These are phyloP conservation scores for Hyppa rectilinea DNA, from an alignment of 2,888 invertebrate genomes.

Conservation along the genomic window DNA sequence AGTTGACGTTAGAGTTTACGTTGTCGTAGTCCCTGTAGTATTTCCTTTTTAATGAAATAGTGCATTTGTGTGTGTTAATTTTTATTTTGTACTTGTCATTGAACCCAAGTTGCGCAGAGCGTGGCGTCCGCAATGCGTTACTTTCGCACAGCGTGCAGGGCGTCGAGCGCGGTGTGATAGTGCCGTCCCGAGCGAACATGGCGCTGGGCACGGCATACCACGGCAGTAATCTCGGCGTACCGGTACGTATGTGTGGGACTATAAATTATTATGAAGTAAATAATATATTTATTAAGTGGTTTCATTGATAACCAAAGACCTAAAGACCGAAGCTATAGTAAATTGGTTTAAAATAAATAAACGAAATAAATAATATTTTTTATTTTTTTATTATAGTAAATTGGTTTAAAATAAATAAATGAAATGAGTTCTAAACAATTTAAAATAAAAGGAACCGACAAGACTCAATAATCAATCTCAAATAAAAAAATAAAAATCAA, in stretches of 20 bases:
- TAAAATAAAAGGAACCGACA: too few relatives aligned
- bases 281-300: background rate
- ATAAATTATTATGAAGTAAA: background rate
- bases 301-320: background rate
- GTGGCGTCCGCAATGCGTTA: conserved; percentile 84
- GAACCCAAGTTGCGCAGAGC: conserved; percentile 80
- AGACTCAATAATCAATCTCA: too few relatives aligned
- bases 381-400: too few relatives aligned
- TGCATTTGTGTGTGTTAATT: background rate
- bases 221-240: conserved; percentile 81
- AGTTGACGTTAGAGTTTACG: background rate
- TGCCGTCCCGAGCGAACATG: conserved; percentile 85
- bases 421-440: too few relatives aligned
- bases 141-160: conserved; percentile 74
- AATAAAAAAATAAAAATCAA: too few relatives aligned
- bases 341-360: too few relatives aligned
- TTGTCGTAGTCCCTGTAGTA: background rate
- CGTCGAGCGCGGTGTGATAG: conserved; percentile 80
- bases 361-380: too few relatives aligned
- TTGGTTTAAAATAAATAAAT: too few relatives aligned
- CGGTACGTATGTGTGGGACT: conserved; percentile 71
- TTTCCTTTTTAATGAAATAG: background rate
- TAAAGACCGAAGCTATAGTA: background rate
- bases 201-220: conserved; percentile 87
- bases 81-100: conserved; percentile 25